A percentile compares a stretch with the other conserved stretches of the same genome.
Evolutionary conservation across 1,140 invertebrate genomes (phyloP).

Genomic region (Elymnias hypermnestra): DNA sequence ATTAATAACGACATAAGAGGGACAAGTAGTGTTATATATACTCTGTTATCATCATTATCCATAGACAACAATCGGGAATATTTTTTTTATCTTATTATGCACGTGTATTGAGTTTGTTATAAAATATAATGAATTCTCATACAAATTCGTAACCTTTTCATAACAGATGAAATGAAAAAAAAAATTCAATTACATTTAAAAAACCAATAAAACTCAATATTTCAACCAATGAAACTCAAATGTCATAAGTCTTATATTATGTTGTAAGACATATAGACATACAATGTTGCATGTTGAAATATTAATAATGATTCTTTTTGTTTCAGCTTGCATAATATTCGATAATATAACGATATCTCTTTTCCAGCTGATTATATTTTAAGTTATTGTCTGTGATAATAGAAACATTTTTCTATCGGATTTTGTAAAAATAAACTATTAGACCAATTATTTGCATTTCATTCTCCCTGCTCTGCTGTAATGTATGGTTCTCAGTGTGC

Average conservation of each 20-base stretch:
- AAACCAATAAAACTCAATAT: no score
- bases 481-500: not conserved
- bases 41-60: no score
- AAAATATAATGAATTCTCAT: no score
- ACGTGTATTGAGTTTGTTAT: no score
- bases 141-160: no score
- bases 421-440: constrained; percentile 55
- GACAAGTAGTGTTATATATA: no score
- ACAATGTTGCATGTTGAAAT: not conserved
- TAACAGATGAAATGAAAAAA: no score
- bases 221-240: no score
- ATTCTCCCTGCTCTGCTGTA: constrained; percentile 27
- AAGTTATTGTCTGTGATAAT: constrained; percentile 67
- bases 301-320: not conserved
- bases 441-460: constrained; percentile 32
- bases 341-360: constrained; percentile 6
- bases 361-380: constrained; percentile 44
- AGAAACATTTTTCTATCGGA: constrained; percentile 45
- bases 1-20: no score
- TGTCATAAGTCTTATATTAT: not conserved
- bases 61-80: no score
- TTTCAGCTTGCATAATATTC: constrained; percentile 10
- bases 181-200: no score
- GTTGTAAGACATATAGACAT: not conserved
- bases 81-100: no score